Percentiles rank a stretch among this genome's conserved stretches.
phyloP scores from a whole-genome alignment of 2,113 vertebrate species.

The Callaeas wilsoni region DNA sequence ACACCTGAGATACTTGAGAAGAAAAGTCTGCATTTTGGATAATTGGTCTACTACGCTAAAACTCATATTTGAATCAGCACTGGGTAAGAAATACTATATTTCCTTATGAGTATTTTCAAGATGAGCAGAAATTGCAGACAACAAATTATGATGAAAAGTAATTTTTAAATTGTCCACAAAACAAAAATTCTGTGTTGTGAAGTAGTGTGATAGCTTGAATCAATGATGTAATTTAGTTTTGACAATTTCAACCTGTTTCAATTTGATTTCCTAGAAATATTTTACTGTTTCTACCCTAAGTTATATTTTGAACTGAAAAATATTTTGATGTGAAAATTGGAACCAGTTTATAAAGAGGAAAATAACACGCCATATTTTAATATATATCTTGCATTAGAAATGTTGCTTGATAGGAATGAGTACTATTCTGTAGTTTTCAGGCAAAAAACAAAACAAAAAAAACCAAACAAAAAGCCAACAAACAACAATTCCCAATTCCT shows the following conservation, averaged over 20 bases:
- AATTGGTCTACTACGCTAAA: neutral
- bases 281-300: neutral
- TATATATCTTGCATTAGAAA: neutral
- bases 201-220: neutral
- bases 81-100: neutral
- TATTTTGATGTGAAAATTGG: neutral
- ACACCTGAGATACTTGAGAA: neutral
- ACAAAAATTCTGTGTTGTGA: neutral
- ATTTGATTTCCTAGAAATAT: neutral
- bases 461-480: neutral
- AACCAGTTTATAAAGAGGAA: neutral
- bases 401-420: neutral
- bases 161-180: neutral
- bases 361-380: neutral
- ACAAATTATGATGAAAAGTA: neutral
- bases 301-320: neutral
- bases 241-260: neutral
- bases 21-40: neutral
- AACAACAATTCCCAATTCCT: neutral
- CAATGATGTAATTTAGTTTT: neutral
- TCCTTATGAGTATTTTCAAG: neutral
- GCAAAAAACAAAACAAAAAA: too few relatives aligned
- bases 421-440: neutral
- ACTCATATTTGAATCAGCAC: neutral
- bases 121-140: neutral